Evolutionary conservation across 92 coral and sea anemone species (phyloP), one percentile per base, ranked within the genome.

Genomic region (Chrysogorgia sp.): DNA sequence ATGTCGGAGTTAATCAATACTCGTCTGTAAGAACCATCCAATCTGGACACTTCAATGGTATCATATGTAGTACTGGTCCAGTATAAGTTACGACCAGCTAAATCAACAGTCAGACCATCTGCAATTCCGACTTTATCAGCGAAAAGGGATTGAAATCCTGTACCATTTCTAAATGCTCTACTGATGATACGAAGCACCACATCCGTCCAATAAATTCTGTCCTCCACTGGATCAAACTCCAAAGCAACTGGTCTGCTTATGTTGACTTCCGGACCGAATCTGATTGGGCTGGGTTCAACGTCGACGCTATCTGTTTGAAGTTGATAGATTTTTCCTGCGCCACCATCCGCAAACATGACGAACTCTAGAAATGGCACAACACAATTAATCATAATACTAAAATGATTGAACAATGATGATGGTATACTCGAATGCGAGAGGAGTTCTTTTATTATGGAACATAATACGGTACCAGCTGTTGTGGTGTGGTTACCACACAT

Each of bases 131-230:
- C 52, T 1, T 48, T 58, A 10, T 66, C 75, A 19, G 40, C 25
- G 29, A 90, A 66, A 24, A 88, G 41, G 28, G 24, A 45, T 55
- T 86, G 84, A 49, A 67, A 79, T 5, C 88, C 48, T 20, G 88
- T 60, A 0, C 87, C 96, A 61, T 83, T 86, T 41, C 91, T 63
- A 34, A 69, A 75, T 14, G 88, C 87, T 5, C 96, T 82, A 40
- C 58, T 67, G 48, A 92, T 90, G 9, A 77, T 84, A 6, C 59
- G 31, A 7, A 61, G 82, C n/a, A 26, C 26, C 0, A 31, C 40
- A 52, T 92, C 97, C 4, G 88, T 35, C 96, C 92, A 92, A 83
- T 88, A 92, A 1, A 92, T 80, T 12, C 82, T 71, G 40, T 56
- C 55, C 30, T 88, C 89, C 9, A 71, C 52, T 25, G 90, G 82